These are phyloP conservation scores for Monodelphis domestica DNA, from an alignment of 2,797 vertebrate species.

Conservation along the genomic window DNA sequence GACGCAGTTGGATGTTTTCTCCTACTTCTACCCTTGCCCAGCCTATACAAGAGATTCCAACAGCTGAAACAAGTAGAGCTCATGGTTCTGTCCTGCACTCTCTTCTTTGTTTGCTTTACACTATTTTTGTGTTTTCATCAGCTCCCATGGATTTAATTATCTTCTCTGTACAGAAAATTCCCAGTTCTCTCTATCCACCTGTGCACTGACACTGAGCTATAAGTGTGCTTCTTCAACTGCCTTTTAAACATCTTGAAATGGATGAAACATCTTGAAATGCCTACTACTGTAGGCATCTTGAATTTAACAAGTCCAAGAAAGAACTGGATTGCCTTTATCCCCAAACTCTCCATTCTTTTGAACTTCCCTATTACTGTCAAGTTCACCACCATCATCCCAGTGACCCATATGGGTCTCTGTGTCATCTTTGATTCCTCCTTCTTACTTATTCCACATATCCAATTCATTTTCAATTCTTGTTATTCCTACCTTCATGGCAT, in stretches of 20 bases:
- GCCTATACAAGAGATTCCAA: not conserved
- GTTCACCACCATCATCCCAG: not conserved
- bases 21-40: not conserved
- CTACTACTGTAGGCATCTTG: not conserved
- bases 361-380: not conserved
- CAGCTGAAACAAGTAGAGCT: not conserved
- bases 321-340: not conserved
- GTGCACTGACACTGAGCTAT: not conserved
- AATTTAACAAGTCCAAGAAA: not conserved
- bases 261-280: not conserved
- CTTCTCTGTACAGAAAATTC: not conserved
- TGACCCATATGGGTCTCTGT: not conserved
- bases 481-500: not conserved
- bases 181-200: not conserved
- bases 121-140: not conserved
- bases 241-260: not conserved
- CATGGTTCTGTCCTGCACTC: not conserved
- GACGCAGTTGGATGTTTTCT: not conserved
- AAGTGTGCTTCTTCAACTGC: not conserved
- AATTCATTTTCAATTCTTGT: not conserved
- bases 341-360: not conserved
- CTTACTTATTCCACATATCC: not conserved
- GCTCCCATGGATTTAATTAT: not conserved
- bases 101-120: not conserved
- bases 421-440: not conserved